phyloP scores from a whole-genome alignment of 2,888 invertebrate species.

The Nemurella pictetii region DNA sequence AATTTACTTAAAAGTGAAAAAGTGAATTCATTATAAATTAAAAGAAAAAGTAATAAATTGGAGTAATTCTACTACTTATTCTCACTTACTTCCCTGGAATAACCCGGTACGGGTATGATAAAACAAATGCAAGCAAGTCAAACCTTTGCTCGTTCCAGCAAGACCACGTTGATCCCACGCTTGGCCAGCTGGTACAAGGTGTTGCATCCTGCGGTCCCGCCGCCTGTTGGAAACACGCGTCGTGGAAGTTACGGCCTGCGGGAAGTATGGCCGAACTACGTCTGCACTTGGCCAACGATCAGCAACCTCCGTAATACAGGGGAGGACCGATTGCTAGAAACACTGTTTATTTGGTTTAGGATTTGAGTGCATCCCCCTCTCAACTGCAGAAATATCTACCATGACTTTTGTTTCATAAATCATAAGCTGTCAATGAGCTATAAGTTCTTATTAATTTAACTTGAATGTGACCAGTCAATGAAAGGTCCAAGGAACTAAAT shows the following conservation, averaged over 20 bases:
- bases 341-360: background rate
- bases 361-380: too few species aligned
- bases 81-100: too few species aligned
- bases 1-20: background rate
- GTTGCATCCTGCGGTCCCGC: conserved; percentile 86
- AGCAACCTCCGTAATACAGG: background rate
- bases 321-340: background rate
- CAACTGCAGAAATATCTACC: too few species aligned
- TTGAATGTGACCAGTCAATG: background rate
- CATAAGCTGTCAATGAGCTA: too few species aligned
- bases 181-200: conserved; percentile 79
- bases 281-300: conserved; percentile 42
- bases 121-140: background rate
- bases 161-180: conserved; percentile 72
- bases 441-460: too few species aligned
- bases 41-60: too few species aligned
- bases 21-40: too few species aligned
- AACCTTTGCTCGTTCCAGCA: conserved; percentile 75
- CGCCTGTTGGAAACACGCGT: conserved; percentile 61
- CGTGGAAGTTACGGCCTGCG: too few species aligned
- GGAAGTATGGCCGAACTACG: too few species aligned
- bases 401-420: too few species aligned
- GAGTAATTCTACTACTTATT: too few species aligned
- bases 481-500: background rate
- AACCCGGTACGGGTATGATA: too few species aligned